Conservation (phyloP, 1,140 invertebrate genomes). For the Drosophila simulans region DNA sequence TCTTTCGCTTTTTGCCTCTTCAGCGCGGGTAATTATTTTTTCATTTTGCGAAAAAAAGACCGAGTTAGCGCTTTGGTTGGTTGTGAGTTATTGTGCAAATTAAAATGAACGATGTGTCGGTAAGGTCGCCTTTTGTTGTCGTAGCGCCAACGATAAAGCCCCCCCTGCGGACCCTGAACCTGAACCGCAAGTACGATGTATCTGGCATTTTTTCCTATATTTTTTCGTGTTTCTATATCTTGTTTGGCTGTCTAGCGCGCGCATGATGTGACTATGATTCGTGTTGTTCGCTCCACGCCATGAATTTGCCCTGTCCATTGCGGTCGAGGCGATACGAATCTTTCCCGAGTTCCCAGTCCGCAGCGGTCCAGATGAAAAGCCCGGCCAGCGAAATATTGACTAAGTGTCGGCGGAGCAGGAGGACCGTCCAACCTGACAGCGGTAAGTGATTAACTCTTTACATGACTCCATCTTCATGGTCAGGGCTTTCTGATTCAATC, state of each 20-base stretch:
- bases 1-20: constrained; percentile 18
- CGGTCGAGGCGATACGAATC: constrained; percentile 47
- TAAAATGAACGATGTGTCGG: constrained; percentile 84
- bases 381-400: constrained; percentile 38
- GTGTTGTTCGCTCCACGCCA: constrained; percentile 35
- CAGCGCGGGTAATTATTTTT: constrained; percentile 40
- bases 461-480: constrained; percentile 31
- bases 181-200: constrained; percentile 39
- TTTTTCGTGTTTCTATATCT: constrained; percentile 29
- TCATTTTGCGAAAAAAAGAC: constrained; percentile 46
- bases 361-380: constrained; percentile 50
- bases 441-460: constrained; percentile 53
- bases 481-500: constrained; percentile 33
- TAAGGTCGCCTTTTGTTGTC: constrained; percentile 71
- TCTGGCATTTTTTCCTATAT: constrained; percentile 19
- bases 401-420: constrained; percentile 8
- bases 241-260: constrained; percentile 40
- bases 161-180: constrained; percentile 25
- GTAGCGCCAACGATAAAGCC: constrained; percentile 57
- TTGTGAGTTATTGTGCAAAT: constrained; percentile 73
- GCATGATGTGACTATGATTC: constrained; percentile 55
- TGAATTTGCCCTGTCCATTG: constrained; percentile 51
- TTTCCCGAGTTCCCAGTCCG: constrained; percentile 22
- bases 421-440: constrained; percentile 35
- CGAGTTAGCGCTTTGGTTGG: constrained; percentile 36